Evolutionary conservation across 2,113 vertebrate genomes (phyloP), one percentile per base, ranked within the genome.

Genomic region (Hiodon tergisus): DNA sequence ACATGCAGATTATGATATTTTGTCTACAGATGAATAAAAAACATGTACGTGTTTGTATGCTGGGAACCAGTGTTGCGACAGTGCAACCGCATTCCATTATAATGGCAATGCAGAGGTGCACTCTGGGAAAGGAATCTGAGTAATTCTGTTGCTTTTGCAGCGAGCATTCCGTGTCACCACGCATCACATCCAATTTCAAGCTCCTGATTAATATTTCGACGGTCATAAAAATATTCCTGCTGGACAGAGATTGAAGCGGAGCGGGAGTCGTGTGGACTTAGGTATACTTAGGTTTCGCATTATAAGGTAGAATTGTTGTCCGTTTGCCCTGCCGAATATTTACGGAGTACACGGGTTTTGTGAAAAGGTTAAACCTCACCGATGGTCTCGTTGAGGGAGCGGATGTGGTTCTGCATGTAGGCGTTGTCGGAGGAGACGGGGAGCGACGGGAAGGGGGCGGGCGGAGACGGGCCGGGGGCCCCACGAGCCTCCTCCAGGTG

Each of bases 401-500:
- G 50, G 71, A 79, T 75, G 0, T 83, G 60, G 69, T 83, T 78
- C 3, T 79, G 89, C 66, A 74, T 57, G 3, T 85, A 80, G 6
- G 78, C n/a, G 46, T 77, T 85, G 8, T 85, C 85, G 73, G 81
- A 62, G 47, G 54, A 50, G 53, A 78, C 69, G n/a, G 78, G 74
- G 61, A 78, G 71, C 31, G 13, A 62, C 8, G 59, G 82, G 46
- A 14, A 17, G 14, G 46, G 75, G 13, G 51, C 31, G 6, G 6
- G 47, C 60, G 62, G 16, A 1, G 58, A 4, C 67, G 72, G 70
- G 75, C 5, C 17, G 61, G 77, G 62, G 73, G 77, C 14, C 11
- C 77, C 77, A 17, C 73, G 61, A 0, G 69, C 58, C 0, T 69
- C 79, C 77, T 88, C 81, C 67, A 89, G 78, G 68, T 86, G 85